phyloP scores from a whole-genome alignment of 1,140 invertebrate genomes.

The Tyrophagus putrescentiae region DNA sequence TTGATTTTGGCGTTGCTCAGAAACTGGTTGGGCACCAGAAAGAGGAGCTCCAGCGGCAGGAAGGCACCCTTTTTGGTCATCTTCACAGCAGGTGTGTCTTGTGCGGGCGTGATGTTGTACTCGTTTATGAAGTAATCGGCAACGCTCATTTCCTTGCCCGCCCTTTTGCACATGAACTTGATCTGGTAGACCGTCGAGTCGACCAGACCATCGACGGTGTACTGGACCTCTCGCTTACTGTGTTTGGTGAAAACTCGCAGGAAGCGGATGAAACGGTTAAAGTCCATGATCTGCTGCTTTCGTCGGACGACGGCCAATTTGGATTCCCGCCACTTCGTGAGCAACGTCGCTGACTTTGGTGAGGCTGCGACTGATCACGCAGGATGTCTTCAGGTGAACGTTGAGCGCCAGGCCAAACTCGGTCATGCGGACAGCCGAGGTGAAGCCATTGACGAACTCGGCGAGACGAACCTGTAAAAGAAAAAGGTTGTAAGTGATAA shows the following conservation, averaged over 20 bases:
- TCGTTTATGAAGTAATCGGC: not conserved
- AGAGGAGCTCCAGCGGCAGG: not conserved
- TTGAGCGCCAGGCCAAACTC: slow-evolving; percentile 4
- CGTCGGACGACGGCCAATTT: not conserved
- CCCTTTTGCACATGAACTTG: not conserved
- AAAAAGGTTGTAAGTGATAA: too few species aligned
- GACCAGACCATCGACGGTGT: not conserved
- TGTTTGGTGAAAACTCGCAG: slow-evolving; percentile 1
- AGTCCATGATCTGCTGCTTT: not conserved
- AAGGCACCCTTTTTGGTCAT: not conserved
- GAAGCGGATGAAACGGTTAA: not conserved
- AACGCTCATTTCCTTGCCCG: not conserved
- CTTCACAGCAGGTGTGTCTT: not conserved
- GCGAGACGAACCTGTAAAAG: too few species aligned
- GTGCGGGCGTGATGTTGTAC: not conserved
- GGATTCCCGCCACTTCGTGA: not conserved
- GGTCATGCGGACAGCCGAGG: not conserved
- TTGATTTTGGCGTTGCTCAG: slow-evolving; percentile 7
- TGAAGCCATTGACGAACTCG: not conserved
- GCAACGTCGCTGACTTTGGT: not conserved
- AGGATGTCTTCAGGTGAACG: slow-evolving; percentile 15
- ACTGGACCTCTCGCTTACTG: not conserved
- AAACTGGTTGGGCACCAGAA: not conserved
- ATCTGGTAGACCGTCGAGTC: not conserved
- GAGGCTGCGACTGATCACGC: not conserved